Evolutionary conservation across 2,888 invertebrate genomes (phyloP).

Genomic region (Habroteleia sp.): DNA sequence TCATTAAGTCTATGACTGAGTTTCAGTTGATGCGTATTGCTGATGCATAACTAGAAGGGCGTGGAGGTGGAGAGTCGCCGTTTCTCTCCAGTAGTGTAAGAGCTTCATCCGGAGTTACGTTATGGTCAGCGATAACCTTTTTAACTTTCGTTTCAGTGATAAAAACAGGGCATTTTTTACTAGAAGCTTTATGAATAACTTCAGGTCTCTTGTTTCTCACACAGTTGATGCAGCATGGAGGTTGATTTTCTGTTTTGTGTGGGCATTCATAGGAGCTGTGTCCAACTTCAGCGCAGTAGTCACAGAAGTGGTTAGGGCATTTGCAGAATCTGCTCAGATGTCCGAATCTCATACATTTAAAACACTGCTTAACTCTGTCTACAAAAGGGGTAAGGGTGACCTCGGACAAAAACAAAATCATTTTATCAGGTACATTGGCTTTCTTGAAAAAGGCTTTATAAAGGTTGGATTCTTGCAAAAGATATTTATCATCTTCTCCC

Average conservation of each 20-base stretch:
- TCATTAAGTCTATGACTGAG: neutral
- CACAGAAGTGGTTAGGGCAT: neutral
- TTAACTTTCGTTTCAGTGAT: neutral
- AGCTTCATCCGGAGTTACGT: neutral
- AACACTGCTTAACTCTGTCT: conserved; percentile 2
- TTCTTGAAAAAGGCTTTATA: no score
- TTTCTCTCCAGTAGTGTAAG: neutral
- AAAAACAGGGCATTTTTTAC: neutral
- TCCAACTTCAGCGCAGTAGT: neutral
- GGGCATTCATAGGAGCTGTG: neutral
- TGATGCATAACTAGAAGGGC: neutral
- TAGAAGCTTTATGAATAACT: neutral
- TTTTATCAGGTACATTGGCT: no score
- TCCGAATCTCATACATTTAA: neutral
- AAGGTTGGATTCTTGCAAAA: no score
- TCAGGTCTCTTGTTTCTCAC: neutral
- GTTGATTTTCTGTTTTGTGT: neutral
- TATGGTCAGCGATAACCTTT: neutral
- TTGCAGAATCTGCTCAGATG: neutral
- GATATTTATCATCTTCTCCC: neutral
- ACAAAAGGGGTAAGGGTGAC: no score
- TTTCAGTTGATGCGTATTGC: neutral
- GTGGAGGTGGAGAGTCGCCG: neutral
- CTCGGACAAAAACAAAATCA: no score
- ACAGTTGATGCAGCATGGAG: neutral